Evolutionary conservation across 2,888 invertebrate genomes (phyloP).

Genomic region (Teleogryllus oceanicus): DNA sequence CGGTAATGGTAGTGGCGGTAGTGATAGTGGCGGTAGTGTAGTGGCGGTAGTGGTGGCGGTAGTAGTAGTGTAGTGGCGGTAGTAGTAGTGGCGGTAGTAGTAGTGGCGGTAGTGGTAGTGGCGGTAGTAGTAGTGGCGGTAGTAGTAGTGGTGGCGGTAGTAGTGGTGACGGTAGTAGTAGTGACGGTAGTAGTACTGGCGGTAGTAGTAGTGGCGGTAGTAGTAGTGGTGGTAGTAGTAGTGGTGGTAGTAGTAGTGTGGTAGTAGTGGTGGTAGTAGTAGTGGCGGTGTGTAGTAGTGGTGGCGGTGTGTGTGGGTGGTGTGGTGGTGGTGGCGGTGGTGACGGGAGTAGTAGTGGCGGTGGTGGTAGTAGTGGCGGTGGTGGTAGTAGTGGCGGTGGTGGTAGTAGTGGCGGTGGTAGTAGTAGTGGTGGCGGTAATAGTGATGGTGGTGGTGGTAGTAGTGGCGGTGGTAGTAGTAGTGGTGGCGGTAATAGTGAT

Average conservation of each 20-base stretch:
- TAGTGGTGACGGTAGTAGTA: too few species aligned
- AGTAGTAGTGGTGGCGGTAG: too few species aligned
- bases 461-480: not conserved
- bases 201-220: not conserved
- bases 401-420: too few species aligned
- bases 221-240: not conserved
- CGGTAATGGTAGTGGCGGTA: too few species aligned
- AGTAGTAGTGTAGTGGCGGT: too few species aligned
- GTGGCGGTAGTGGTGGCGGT: too few species aligned
- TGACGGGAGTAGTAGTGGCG: too few species aligned
- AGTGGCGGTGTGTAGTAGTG: not conserved
- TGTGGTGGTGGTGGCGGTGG: constrained; percentile 20
- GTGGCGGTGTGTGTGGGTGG: not conserved
- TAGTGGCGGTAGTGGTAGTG: too few species aligned
- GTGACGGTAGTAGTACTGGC: too few species aligned
- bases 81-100: too few species aligned
- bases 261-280: not conserved
- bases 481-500: not conserved
- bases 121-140: too few species aligned
- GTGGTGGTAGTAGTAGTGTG: not conserved
- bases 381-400: not conserved
- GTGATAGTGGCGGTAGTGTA: too few species aligned
- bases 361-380: constrained; percentile 22
- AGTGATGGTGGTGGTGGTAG: not conserved
- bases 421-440: not conserved